Conservation (phyloP, 1,140 invertebrate species). For the Trichoplusia ni region DNA sequence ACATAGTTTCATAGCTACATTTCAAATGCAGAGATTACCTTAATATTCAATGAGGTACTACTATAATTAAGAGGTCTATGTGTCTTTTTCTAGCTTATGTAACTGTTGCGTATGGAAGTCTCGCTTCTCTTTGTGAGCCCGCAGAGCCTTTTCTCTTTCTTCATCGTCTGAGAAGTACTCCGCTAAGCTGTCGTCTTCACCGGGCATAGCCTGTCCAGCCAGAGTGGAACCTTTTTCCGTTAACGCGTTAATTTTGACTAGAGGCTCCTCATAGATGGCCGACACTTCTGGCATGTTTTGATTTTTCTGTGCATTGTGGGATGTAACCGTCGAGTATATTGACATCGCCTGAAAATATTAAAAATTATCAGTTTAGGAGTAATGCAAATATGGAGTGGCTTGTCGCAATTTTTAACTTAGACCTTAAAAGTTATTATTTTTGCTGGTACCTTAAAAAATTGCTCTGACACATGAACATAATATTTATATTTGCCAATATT, state of each 20-base stretch:
- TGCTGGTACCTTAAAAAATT: not conserved
- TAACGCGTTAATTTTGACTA: slow-evolving; percentile 58
- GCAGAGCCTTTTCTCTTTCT: slow-evolving; percentile 68
- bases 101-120: slow-evolving; percentile 43
- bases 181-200: slow-evolving; percentile 62
- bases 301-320: slow-evolving; percentile 55
- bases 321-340: slow-evolving; percentile 86
- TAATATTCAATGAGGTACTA: slow-evolving; percentile 52
- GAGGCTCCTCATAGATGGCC: slow-evolving; percentile 58
- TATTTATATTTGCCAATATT: too few species aligned
- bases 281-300: slow-evolving; percentile 45
- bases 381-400: too few species aligned
- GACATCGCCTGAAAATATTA: slow-evolving; percentile 84
- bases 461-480: too few species aligned
- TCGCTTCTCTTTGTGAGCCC: slow-evolving; percentile 64
- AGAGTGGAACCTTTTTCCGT: slow-evolving; percentile 63
- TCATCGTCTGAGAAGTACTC: slow-evolving; percentile 80
- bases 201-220: slow-evolving; percentile 51
- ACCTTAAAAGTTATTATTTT: too few species aligned
- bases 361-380: too few species aligned
- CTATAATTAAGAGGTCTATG: slow-evolving; percentile 59
- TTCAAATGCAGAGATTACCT: slow-evolving; percentile 12
- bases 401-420: too few species aligned
- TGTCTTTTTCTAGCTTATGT: slow-evolving; percentile 61
- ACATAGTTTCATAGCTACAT: slow-evolving; percentile 9